Percentiles rank a stretch among this genome's conserved stretches.
phyloP scores from a whole-genome alignment of 2,113 vertebrate species.

The Malaclemys terrapin region DNA sequence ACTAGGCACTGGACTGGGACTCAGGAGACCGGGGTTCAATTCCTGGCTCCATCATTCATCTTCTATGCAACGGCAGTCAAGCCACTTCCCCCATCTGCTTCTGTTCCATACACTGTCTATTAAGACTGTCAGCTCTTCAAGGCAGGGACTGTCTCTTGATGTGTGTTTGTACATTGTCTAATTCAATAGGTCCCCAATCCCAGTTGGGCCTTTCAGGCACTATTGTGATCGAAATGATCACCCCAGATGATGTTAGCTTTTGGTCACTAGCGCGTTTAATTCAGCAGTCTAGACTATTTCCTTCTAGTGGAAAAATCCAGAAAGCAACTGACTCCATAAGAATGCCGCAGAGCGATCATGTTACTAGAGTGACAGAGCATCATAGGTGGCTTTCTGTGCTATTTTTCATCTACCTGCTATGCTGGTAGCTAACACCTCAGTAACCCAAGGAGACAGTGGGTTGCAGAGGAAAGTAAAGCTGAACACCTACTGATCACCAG shows the following conservation, averaged over 20 bases:
- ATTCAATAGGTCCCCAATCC: background rate
- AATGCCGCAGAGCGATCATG: background rate
- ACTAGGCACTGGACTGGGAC: background rate
- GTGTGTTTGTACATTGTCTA: background rate
- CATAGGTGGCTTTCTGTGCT: background rate
- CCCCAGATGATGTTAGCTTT: background rate
- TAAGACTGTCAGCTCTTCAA: background rate
- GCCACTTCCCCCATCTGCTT: background rate
- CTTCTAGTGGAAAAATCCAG: background rate
- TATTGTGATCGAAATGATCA: background rate
- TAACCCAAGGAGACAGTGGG: background rate
- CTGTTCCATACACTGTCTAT: background rate
- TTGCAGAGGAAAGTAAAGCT: background rate
- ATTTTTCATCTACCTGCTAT: background rate
- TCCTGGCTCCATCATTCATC: background rate
- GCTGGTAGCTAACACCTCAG: background rate
- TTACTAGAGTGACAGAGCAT: background rate
- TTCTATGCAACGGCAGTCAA: too few species aligned
- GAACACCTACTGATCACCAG: background rate
- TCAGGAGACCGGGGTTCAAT: background rate
- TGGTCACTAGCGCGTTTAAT: background rate
- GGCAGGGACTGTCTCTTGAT: accelerated
- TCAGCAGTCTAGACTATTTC: accelerated
- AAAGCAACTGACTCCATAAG: background rate
- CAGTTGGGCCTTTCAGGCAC: background rate